These are phyloP conservation scores for Natrix natrix DNA, from an alignment of 2,797 vertebrate species.

Conservation along the genomic window DNA sequence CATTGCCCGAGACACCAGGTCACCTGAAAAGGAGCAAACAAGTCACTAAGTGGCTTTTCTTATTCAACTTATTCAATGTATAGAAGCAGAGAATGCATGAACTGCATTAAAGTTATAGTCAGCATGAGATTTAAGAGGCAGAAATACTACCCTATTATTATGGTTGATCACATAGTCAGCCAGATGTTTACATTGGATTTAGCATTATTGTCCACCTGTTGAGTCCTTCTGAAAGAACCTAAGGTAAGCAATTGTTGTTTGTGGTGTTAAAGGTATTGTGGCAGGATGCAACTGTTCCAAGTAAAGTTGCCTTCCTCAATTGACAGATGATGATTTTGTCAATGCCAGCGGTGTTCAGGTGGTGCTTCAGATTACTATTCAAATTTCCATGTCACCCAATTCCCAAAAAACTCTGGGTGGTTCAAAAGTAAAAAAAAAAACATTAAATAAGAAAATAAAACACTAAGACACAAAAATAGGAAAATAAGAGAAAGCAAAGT, in stretches of 20 bases:
- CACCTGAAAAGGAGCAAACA: constrained; percentile 76
- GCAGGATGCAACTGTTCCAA: neutral
- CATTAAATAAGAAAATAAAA: neutral
- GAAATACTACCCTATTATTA: neutral
- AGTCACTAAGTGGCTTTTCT: constrained; percentile 1
- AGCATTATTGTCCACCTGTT: neutral
- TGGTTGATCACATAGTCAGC: neutral
- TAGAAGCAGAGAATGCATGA: neutral
- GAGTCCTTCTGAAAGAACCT: neutral
- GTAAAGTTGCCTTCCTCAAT: neutral
- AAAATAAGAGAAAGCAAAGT: neutral
- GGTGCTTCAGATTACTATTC: neutral
- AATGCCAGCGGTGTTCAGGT: neutral
- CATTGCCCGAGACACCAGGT: constrained; percentile 93
- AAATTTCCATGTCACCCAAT: neutral
- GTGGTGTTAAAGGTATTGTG: neutral
- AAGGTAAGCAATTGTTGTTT: neutral
- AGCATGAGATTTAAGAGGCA: neutral
- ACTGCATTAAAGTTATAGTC: neutral
- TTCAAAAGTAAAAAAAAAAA: neutral
- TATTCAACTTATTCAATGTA: neutral
- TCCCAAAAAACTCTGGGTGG: neutral
- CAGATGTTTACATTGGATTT: neutral
- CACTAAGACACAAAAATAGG: neutral
- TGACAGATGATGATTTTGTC: neutral